A percentile compares a stretch with the other conserved stretches of the same genome.
phyloP scores from a whole-genome alignment of 1,140 invertebrate species.

The Arion vulgaris region DNA sequence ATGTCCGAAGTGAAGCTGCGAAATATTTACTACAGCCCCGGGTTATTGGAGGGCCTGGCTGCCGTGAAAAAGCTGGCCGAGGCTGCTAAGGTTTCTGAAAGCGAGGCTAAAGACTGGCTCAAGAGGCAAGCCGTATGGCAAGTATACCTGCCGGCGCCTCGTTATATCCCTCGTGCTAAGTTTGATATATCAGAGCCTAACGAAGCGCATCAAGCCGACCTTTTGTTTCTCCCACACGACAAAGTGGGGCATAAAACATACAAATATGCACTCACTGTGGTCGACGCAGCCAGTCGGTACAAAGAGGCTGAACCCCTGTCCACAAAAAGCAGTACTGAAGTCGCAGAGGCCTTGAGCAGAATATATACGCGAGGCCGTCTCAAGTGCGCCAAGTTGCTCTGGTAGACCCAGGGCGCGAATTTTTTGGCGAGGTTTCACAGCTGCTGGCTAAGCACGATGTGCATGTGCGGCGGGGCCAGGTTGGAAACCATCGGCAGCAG shows the following conservation, averaged over 20 bases:
- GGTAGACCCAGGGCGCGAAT: constrained; percentile 37
- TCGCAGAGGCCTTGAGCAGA: constrained; percentile 36
- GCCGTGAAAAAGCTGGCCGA: neutral
- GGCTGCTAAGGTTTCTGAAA: neutral
- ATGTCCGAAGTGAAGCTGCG: too few relatives aligned
- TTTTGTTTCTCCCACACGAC: constrained; percentile 48
- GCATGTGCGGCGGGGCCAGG: constrained; percentile 22
- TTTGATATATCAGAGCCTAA: constrained; percentile 40
- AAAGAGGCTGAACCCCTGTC: constrained; percentile 41
- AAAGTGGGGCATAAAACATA: neutral
- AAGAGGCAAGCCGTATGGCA: neutral
- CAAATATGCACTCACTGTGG: neutral
- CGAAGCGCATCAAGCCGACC: constrained; percentile 48
- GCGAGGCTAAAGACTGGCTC: neutral
- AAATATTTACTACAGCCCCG: too few relatives aligned
- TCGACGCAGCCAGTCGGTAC: neutral
- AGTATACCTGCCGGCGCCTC: constrained; percentile 30
- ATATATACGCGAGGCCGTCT: constrained; percentile 44
- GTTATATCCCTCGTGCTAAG: constrained; percentile 29
- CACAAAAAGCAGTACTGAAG: constrained; percentile 31
- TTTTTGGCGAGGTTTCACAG: constrained; percentile 14
- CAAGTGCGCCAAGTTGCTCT: constrained; percentile 44
- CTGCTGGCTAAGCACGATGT: constrained; percentile 38
- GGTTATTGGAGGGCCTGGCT: neutral
- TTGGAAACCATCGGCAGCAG: constrained; percentile 30